Percentiles rank a stretch among this genome's conserved stretches.
phyloP scores from a whole-genome alignment of 2,888 invertebrate species.

The Noctua fimbriata region DNA sequence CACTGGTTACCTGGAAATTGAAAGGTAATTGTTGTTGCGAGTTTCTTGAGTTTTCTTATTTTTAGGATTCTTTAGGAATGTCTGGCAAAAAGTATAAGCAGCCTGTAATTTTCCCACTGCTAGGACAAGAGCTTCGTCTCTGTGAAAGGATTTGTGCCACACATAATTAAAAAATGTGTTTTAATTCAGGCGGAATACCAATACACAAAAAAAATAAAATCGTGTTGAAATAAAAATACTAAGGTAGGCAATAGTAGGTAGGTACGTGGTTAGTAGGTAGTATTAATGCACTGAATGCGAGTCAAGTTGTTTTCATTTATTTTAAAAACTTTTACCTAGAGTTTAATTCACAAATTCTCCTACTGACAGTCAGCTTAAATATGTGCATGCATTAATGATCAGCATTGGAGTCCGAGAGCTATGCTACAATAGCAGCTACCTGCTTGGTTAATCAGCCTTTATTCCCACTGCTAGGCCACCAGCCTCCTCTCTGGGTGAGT shows the following conservation, averaged over 20 bases:
- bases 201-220: too few relatives aligned
- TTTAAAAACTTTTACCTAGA: not conserved
- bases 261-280: too few relatives aligned
- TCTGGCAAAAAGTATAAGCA: not conserved
- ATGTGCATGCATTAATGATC: not conserved
- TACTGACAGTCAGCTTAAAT: too few relatives aligned
- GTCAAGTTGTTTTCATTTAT: not conserved
- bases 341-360: not conserved
- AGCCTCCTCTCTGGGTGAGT: not conserved
- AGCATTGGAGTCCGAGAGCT: not conserved
- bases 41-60: not conserved
- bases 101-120: not conserved
- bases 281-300: not conserved
- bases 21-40: not conserved
- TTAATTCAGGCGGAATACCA: too few relatives aligned
- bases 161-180: not conserved
- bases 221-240: too few relatives aligned
- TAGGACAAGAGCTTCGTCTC: not conserved
- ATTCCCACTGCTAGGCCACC: not conserved
- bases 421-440: not conserved
- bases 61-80: not conserved
- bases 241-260: too few relatives aligned
- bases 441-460: not conserved
- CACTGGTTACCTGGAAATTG: slow-evolving; percentile 77
- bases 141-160: not conserved